Base-by-base conservation (phyloP, 2,888 invertebrate genomes). In the Acrobasis suavella region DNA sequence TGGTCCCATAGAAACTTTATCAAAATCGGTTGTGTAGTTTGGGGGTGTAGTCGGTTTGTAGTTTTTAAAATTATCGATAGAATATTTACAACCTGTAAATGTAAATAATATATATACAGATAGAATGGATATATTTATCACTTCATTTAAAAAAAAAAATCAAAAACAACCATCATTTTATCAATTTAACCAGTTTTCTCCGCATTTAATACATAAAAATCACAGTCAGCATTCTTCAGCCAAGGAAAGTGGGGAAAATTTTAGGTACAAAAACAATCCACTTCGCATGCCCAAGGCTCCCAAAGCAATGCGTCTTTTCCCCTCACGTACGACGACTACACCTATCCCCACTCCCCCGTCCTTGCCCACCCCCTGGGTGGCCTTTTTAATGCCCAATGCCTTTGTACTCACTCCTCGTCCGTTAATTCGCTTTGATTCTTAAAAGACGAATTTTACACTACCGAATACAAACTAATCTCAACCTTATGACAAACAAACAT, bases 381-480 rank as follows among this genome's bases (percentile, higher is more conserved):
- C 76, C 77, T 86, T 89, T 90, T 90, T 86, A 87, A 85, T 82
- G 74, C 75, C 79, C 80, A 75, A 77, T 76, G 76, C 86, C 79
- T 83, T 86, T 78, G 73, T 76, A 75, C 75, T 75, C 76, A 72
- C 72, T 71, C 73, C 79, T 76, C 74, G 75, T 78, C 79, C 77
- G 79, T 73, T 78, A 77, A 74, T 74, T 74, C 75, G 59, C 67
- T 74, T 72, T 70, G 69, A 82, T 78, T 83, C 78, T 79, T 75
- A 84, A 88, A 87, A 85, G 84, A 78, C 81, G 68, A 80, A 85
- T 81, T 85, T 78, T 73, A 73, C 76, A 65, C 64, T 66, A 49
- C 63, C 63, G 64, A 8, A 15, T 39, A 42, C 67, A 71, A 62
- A 32, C 68, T 55, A 81, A 72, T 71, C 59, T 71, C 50, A 65